Base-by-base conservation (phyloP, 2,888 invertebrate genomes). In the Phyllotreta cruciferae region DNA sequence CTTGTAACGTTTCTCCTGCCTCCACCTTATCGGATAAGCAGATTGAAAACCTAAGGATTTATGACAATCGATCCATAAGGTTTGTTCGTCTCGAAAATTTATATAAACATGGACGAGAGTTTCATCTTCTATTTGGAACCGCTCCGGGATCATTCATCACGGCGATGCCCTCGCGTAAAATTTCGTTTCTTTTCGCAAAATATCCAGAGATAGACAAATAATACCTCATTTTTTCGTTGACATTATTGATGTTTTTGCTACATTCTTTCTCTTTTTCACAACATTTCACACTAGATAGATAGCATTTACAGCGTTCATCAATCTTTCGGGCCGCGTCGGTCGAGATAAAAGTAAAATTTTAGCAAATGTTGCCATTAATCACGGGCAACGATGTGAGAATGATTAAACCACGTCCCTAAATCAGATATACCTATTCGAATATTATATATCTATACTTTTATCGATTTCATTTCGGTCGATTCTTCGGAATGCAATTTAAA, bases 1-100 rank as follows among this genome's bases (percentile, higher is more conserved):
- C 37, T 42, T 41, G 44, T 60, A 52, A 60, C 24, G 11, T 42
- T 44, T 42, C 44, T 60, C 37, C 11, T 52, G 42, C 37, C 58
- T 52, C 42, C 14, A 52, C 35, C 52, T 35, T 42, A 60, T 60
- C 34, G 42, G 37, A 60, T 60, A 44, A 58, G 34, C 41, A 35
- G 49, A 58, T 49, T 41, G 57, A 42, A 60, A 44, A n/a, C 44
- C 56, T 35, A 38, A 44, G 61, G 63, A 63, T 63, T 66, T 66
- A 66, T 61, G 41, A 41, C 44, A 13, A 56, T 44, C 50, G 38
- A 63, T 57, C 56, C 49, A 63, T 55, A 44, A 57, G 37, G 54
- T 50, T 67, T 49, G 54, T 56, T 57, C 67, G 52, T 56, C 62
- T 55, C 24, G 62, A 64, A 67, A 67, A 67, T 67, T 60, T 67